Conservation (phyloP, 2,797 vertebrate genomes). For the Muscicapa comitata region DNA sequence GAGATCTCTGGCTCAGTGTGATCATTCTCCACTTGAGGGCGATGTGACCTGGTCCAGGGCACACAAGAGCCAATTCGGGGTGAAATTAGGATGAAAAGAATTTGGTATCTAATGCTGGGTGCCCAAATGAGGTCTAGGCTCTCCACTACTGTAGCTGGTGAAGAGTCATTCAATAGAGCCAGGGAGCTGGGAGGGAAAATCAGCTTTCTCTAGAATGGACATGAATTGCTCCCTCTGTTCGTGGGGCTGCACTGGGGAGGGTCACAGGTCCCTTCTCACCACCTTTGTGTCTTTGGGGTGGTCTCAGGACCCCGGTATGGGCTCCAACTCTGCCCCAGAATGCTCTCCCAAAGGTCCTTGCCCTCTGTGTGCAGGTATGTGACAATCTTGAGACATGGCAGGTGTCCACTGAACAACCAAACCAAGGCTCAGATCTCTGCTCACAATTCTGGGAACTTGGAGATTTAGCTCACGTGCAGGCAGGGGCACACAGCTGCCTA, state of each 20-base stretch:
- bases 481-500: background rate
- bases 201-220: background rate
- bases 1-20: background rate
- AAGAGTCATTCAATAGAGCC: background rate
- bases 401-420: background rate
- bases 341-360: background rate
- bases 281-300: background rate
- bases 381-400: background rate
- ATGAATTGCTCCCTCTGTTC: accelerated
- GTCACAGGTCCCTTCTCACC: background rate
- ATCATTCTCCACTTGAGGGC: slow-evolving; percentile 36
- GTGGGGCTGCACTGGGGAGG: background rate
- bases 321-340: background rate
- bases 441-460: background rate
- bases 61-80: background rate
- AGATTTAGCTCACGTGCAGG: background rate
- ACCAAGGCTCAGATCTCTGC: background rate
- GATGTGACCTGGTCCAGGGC: background rate
- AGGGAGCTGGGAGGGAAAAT: background rate
- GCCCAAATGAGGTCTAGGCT: background rate
- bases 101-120: background rate
- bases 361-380: background rate
- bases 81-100: background rate
- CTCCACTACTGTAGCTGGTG: background rate
- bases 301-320: background rate